phyloP scores from a whole-genome alignment of 2,797 vertebrate species.

The Anguilla marmorata region DNA sequence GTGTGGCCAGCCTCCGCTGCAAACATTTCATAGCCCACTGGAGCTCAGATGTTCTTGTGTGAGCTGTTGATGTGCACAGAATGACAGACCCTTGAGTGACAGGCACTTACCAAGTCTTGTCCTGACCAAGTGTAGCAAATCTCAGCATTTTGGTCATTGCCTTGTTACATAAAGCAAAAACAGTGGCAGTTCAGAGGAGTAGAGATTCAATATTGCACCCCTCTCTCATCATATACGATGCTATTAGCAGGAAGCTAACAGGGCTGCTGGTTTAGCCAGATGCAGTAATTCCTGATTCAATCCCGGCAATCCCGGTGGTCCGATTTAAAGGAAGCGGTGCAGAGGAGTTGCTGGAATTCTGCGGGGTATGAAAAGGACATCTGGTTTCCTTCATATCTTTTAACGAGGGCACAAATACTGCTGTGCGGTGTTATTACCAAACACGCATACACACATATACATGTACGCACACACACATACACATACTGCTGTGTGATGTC shows the following conservation, averaged over 20 bases:
- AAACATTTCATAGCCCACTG: neutral
- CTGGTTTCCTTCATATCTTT: constrained; percentile 1
- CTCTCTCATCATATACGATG: neutral
- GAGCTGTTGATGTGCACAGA: neutral
- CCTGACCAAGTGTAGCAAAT: no score
- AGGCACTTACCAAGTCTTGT: no score
- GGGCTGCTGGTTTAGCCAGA: constrained; percentile 7
- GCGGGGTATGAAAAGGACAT: neutral
- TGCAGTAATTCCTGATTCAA: constrained; percentile 12
- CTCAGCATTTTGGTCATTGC: no score
- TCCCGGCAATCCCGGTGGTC: constrained; percentile 24
- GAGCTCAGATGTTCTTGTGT: neutral
- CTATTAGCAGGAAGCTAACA: neutral
- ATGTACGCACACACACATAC: neutral
- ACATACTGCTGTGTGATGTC: neutral
- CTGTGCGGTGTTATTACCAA: neutral
- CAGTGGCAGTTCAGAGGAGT: no score
- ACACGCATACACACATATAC: constrained; percentile 6
- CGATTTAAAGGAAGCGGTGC: neutral
- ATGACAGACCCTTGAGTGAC: neutral
- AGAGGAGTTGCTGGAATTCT: neutral
- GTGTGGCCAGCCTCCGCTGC: neutral
- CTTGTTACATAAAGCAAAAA: no score
- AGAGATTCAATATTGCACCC: no score
- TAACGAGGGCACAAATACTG: neutral